A percentile compares a stretch with the other conserved stretches of the same genome.
Evolutionary conservation across 1,140 invertebrate genomes (phyloP).

Genomic region (Marisa cornuarietis): DNA sequence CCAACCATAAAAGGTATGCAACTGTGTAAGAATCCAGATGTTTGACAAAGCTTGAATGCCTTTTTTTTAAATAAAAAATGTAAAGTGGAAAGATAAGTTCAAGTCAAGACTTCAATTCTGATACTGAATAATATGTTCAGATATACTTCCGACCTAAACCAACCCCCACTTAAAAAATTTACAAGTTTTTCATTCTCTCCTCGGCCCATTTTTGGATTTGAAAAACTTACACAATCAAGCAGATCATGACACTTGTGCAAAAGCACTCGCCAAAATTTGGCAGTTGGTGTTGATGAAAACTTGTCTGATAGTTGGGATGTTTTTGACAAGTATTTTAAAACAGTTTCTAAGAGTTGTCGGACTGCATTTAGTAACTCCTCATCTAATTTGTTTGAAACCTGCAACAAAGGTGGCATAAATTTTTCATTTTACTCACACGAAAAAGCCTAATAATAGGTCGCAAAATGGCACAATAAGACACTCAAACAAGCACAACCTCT

Average conservation of each 20-base stretch:
- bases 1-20: no score
- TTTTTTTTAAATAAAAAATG: no score
- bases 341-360: slow-evolving; percentile 41
- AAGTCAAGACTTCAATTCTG: no score
- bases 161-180: background rate
- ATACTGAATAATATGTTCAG: background rate
- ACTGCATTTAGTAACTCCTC: slow-evolving; percentile 23
- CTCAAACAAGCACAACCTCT: no score
- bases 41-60: no score
- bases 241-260: slow-evolving; percentile 79
- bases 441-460: no score
- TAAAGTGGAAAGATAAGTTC: no score
- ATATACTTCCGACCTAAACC: background rate
- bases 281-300: background rate
- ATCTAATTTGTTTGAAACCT: slow-evolving; percentile 23
- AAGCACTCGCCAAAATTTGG: slow-evolving; percentile 83
- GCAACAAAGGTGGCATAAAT: background rate
- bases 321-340: slow-evolving; percentile 47
- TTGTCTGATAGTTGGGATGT: background rate
- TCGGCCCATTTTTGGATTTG: background rate
- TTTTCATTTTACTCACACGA: no score
- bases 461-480: no score
- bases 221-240: slow-evolving; percentile 58
- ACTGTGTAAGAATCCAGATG: no score
- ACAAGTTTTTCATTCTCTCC: background rate